Percentiles rank a stretch among this genome's conserved stretches.
These are phyloP conservation scores for Phrynocephalus vlangalii DNA, from an alignment of 2,797 vertebrate species.

Conservation along the genomic window DNA sequence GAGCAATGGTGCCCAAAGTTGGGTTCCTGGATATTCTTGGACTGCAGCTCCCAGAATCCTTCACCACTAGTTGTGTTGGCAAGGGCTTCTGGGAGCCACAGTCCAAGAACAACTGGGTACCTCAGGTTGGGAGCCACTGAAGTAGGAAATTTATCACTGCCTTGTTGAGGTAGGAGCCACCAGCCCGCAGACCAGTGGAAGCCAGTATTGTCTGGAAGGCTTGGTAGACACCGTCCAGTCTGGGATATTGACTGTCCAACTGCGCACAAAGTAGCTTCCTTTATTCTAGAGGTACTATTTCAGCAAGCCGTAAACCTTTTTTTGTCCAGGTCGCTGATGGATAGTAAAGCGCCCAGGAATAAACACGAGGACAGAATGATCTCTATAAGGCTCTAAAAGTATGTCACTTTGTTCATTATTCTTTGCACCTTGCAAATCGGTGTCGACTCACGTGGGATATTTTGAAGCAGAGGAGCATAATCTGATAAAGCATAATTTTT, in stretches of 20 bases:
- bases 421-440: constrained; percentile 56
- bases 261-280: too few species aligned
- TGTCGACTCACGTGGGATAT: constrained; percentile 49
- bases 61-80: too few species aligned
- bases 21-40: too few species aligned
- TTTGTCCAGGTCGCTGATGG: constrained; percentile 17
- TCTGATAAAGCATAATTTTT: constrained; percentile 66
- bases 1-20: too few species aligned
- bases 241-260: not conserved
- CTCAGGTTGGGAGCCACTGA: too few species aligned
- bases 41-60: too few species aligned
- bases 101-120: too few species aligned
- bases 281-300: not conserved
- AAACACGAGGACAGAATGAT: constrained; percentile 34
- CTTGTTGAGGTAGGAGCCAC: too few species aligned
- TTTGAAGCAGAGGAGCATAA: constrained; percentile 64
- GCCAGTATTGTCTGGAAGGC: not conserved
- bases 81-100: too few species aligned
- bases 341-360: constrained; percentile 28
- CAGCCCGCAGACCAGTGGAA: not conserved
- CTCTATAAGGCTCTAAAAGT: constrained; percentile 32
- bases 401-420: constrained; percentile 56
- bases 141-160: too few species aligned
- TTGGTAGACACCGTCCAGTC: not conserved
- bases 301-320: not conserved